Evolutionary conservation across 1,140 invertebrate genomes (phyloP).

Genomic region (Neotoxoptera formosana): DNA sequence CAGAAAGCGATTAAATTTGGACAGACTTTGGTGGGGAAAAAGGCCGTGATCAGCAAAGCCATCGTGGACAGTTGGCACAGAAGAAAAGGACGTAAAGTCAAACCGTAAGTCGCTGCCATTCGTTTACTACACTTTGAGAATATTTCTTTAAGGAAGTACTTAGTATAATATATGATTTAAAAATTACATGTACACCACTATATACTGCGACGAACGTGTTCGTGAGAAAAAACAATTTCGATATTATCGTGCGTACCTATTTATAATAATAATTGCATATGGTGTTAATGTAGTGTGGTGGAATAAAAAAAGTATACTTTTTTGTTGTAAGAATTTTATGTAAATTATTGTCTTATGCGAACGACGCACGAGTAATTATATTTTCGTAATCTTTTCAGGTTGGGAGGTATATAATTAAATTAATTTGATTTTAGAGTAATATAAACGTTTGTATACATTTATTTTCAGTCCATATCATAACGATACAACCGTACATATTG

Average conservation of each 20-base stretch:
- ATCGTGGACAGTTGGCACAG: neutral
- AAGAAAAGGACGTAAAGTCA: conserved; percentile 36
- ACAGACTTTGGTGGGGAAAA: conserved; percentile 29
- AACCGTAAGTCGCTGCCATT: conserved; percentile 11
- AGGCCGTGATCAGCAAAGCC: conserved; percentile 39
- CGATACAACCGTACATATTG: neutral
- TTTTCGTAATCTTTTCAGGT: neutral
- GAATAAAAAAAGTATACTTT: neutral
- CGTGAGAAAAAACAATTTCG: neutral
- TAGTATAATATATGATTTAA: neutral
- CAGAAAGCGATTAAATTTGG: conserved; percentile 26
- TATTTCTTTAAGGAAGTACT: neutral
- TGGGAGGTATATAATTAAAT: neutral
- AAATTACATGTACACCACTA: neutral
- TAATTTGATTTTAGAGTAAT: neutral
- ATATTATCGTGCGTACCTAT: neutral
- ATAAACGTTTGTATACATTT: neutral
- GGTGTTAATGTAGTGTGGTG: neutral
- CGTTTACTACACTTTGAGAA: neutral
- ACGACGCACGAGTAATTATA: neutral
- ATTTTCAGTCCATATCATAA: neutral
- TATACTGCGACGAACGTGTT: neutral
- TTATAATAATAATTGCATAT: neutral
- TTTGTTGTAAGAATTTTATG: neutral
- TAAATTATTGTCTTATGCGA: neutral